Evolutionary conservation across 2,888 invertebrate species (phyloP).

Genomic region (Blomia tropicalis): DNA sequence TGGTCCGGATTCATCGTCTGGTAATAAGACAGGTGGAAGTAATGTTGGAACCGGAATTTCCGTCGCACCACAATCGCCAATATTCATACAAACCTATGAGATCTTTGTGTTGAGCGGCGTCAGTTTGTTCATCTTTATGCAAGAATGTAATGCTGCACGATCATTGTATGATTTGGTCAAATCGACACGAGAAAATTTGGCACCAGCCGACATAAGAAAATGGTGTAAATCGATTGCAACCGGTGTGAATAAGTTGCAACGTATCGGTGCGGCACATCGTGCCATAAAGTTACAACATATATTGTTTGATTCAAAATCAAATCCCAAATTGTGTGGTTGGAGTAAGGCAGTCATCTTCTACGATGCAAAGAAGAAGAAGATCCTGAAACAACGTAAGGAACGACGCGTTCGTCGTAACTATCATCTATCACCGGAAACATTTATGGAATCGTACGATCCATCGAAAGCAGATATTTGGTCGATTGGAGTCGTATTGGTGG

Average conservation of each 20-base stretch:
- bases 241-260: not conserved
- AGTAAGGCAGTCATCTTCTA: not conserved
- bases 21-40: too few relatives aligned
- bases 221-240: not conserved
- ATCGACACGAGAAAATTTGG: not conserved
- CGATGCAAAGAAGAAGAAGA: not conserved
- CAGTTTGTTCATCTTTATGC: not conserved
- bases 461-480: not conserved
- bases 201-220: not conserved
- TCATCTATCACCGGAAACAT: not conserved
- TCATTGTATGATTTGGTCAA: not conserved
- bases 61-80: not conserved
- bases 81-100: not conserved
- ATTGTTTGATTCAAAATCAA: not conserved
- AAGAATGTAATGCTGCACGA: not conserved
- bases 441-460: not conserved
- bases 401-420: not conserved
- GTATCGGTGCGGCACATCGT: not conserved
- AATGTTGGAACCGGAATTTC: not conserved
- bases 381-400: not conserved
- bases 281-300: not conserved
- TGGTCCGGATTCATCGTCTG: too few relatives aligned
- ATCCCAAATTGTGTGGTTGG: not conserved
- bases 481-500: not conserved
- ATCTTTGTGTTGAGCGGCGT: not conserved